These are phyloP conservation scores for Hydrophis major DNA, from an alignment of 2,797 vertebrate species.

Conservation along the genomic window DNA sequence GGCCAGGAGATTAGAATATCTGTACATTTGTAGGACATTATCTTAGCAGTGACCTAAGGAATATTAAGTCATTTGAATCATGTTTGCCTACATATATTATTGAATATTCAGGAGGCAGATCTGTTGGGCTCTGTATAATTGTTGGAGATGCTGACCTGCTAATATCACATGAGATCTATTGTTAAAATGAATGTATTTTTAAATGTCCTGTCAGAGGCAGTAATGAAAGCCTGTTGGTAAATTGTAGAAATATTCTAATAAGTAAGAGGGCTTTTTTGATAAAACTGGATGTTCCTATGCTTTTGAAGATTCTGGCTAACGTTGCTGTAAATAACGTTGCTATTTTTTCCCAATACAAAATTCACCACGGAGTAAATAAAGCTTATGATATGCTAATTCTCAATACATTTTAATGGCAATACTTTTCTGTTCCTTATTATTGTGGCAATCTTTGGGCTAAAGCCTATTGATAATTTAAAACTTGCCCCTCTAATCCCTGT, in stretches of 20 bases:
- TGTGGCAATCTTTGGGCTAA: constrained; percentile 28
- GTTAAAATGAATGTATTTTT: constrained; percentile 10
- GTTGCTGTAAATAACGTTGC: too few species aligned
- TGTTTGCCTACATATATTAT: constrained; percentile 4
- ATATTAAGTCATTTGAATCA: neutral
- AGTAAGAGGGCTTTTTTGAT: neutral
- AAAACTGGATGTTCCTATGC: neutral
- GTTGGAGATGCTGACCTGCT: neutral
- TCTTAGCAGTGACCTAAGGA: neutral
- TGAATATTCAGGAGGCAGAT: neutral
- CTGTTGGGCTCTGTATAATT: neutral
- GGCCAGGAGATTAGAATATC: neutral
- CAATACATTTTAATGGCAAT: constrained; percentile 6
- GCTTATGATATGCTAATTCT: neutral
- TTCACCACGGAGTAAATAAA: neutral
- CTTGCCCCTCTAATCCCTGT: constrained; percentile 23
- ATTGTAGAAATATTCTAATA: neutral
- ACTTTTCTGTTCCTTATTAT: neutral
- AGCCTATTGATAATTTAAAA: constrained; percentile 11
- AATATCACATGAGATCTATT: constrained; percentile 6
- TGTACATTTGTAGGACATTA: neutral
- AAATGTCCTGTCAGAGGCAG: neutral
- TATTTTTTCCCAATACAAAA: neutral
- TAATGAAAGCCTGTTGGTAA: constrained; percentile 1
- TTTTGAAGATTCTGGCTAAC: neutral